A percentile compares a stretch with the other conserved stretches of the same genome.
Evolutionary conservation across 2,888 invertebrate genomes (phyloP).

Genomic region (Synergus japonicus): DNA sequence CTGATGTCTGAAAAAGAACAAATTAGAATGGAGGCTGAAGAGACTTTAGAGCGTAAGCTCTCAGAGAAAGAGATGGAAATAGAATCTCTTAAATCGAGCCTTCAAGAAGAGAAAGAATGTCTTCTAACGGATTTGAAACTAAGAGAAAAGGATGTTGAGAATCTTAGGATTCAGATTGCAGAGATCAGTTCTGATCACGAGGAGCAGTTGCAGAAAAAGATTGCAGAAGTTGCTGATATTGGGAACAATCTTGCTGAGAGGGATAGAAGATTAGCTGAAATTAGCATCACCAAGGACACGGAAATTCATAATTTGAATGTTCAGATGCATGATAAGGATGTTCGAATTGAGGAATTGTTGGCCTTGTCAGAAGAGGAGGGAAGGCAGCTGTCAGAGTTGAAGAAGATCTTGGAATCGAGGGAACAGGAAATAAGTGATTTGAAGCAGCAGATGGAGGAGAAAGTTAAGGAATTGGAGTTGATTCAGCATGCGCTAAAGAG

Average conservation of each 20-base stretch:
- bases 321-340: slow-evolving; percentile 79
- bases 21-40: slow-evolving; percentile 57
- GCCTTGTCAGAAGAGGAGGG: slow-evolving; percentile 80
- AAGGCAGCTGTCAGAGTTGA: slow-evolving; percentile 80
- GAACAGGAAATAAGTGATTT: slow-evolving; percentile 85
- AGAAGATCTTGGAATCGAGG: slow-evolving; percentile 83
- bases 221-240: slow-evolving; percentile 57
- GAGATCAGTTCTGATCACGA: slow-evolving; percentile 54
- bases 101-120: slow-evolving; percentile 56
- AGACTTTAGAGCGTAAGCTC: slow-evolving; percentile 54
- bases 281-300: slow-evolving; percentile 82
- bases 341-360: slow-evolving; percentile 79
- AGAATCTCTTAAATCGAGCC: slow-evolving; percentile 49
- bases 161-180: slow-evolving; percentile 58
- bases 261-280: slow-evolving; percentile 73
- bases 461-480: slow-evolving; percentile 81
- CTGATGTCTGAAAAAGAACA: slow-evolving; percentile 65
- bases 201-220: slow-evolving; percentile 57
- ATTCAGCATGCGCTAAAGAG: slow-evolving; percentile 68
- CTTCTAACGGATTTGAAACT: slow-evolving; percentile 57
- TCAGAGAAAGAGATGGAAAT: slow-evolving; percentile 62
- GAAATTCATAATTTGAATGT: slow-evolving; percentile 86
- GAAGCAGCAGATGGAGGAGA: slow-evolving; percentile 83
- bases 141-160: slow-evolving; percentile 63
- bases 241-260: slow-evolving; percentile 63